phyloP scores from a whole-genome alignment of 2,888 invertebrate genomes.

The Oegoconia quadripuncta region DNA sequence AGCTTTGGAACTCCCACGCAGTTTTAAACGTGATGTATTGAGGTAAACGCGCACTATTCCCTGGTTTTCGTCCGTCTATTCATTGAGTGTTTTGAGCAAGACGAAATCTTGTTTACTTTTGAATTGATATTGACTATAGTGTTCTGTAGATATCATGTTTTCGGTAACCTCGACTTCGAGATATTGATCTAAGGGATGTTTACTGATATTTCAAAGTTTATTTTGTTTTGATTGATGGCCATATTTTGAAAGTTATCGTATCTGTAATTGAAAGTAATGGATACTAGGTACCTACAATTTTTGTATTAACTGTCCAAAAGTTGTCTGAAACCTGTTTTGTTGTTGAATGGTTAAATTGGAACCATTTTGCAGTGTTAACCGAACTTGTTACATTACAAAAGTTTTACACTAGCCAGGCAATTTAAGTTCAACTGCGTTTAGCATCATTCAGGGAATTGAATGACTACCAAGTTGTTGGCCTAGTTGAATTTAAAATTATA shows the following conservation, averaged over 20 bases:
- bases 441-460: too few relatives aligned
- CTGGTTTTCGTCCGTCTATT: slow-evolving; percentile 18
- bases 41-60: slow-evolving; percentile 25
- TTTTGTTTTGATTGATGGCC: too few relatives aligned
- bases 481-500: too few relatives aligned
- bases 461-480: background rate
- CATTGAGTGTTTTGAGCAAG: slow-evolving; percentile 6
- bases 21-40: slow-evolving; percentile 42
- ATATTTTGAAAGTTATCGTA: too few relatives aligned
- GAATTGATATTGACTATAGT: too few relatives aligned
- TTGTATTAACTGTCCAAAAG: slow-evolving; percentile 4
- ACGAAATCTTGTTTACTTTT: too few relatives aligned
- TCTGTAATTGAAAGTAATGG: too few relatives aligned
- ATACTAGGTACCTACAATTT: too few relatives aligned
- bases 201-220: too few relatives aligned
- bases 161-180: too few relatives aligned
- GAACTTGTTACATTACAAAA: slow-evolving; percentile 49
- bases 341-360: slow-evolving; percentile 38
- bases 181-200: too few relatives aligned
- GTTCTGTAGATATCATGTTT: too few relatives aligned
- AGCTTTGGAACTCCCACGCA: slow-evolving; percentile 53
- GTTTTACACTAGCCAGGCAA: slow-evolving; percentile 46
- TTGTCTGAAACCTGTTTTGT: slow-evolving; percentile 29
- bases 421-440: slow-evolving; percentile 38
- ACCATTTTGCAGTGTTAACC: slow-evolving; percentile 41